phyloP scores from a whole-genome alignment of 1,140 invertebrate genomes.

The Apis cerana region DNA sequence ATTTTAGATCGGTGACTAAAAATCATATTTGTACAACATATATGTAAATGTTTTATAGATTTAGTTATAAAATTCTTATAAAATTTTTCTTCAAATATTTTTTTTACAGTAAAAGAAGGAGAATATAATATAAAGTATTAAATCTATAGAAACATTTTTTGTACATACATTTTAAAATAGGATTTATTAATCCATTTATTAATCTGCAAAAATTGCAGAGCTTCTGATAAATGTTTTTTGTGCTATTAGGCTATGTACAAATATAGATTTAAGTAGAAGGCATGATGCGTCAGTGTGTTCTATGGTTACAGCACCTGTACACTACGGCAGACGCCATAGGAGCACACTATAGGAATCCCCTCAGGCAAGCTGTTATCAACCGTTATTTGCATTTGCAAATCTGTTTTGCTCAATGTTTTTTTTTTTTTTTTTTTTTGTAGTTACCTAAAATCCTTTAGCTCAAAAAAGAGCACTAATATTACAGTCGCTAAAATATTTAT shows the following conservation, averaged over 20 bases:
- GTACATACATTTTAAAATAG: conserved; percentile 8
- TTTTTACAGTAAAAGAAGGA: conserved; percentile 67
- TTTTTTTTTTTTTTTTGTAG: conserved; percentile 65
- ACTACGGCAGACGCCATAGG: conserved; percentile 84
- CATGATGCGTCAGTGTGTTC: conserved; percentile 77
- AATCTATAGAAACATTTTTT: conserved; percentile 13
- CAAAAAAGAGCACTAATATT: conserved; percentile 33
- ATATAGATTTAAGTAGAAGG: conserved; percentile 68
- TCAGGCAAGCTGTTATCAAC: conserved; percentile 87
- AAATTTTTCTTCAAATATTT: conserved; percentile 61
- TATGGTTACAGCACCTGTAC: conserved; percentile 89
- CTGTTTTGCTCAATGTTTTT: conserved; percentile 72
- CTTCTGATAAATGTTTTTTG: conserved; percentile 35
- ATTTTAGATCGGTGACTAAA: conserved; percentile 70
- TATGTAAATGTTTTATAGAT: conserved; percentile 65
- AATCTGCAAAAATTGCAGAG: conserved; percentile 38
- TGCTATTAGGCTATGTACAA: conserved; percentile 44
- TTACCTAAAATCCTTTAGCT: conserved; percentile 53
- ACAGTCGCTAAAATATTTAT: conserved; percentile 33
- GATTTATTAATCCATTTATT: conserved; percentile 26
- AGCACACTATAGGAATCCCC: conserved; percentile 87
- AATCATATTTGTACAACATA: conserved; percentile 70
- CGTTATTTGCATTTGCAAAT: conserved; percentile 78
- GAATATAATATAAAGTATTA: background rate
- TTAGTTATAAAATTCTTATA: conserved; percentile 60